Conservation (phyloP, 2,888 invertebrate genomes). For the Drosophila suboccidentalis region DNA sequence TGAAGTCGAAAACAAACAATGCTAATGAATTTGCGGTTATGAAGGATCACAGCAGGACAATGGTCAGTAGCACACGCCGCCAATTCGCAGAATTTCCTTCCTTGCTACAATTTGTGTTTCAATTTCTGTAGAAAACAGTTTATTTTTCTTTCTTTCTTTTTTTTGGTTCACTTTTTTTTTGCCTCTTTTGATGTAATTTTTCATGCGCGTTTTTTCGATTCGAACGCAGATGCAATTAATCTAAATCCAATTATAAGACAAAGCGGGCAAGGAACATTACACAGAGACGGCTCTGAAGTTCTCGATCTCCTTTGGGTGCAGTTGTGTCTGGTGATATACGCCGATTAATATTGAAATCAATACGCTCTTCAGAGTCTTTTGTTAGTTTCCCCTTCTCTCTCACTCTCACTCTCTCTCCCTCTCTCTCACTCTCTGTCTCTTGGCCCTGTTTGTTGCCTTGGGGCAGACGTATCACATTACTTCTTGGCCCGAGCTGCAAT, state of each 20-base stretch:
- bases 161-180: slow-evolving; percentile 20
- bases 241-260: slow-evolving; percentile 83
- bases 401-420: neutral
- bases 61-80: slow-evolving; percentile 68
- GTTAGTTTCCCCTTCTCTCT: slow-evolving; percentile 49
- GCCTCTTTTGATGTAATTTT: slow-evolving; percentile 67
- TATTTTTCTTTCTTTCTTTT: slow-evolving; percentile 18
- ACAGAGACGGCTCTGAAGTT: slow-evolving; percentile 29
- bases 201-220: slow-evolving; percentile 71
- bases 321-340: slow-evolving; percentile 57
- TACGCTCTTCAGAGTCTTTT: slow-evolving; percentile 66
- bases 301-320: neutral
- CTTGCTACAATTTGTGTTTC: slow-evolving; percentile 53
- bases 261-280: slow-evolving; percentile 68
- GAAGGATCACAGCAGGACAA: slow-evolving; percentile 61
- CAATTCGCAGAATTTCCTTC: slow-evolving; percentile 60
- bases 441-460: slow-evolving; percentile 25
- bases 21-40: slow-evolving; percentile 74
- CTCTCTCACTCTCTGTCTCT: neutral
- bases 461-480: slow-evolving; percentile 58
- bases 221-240: slow-evolving; percentile 78
- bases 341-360: slow-evolving; percentile 77
- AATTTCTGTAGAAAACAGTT: slow-evolving; percentile 62
- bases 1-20: slow-evolving; percentile 31
- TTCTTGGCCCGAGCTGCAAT: slow-evolving; percentile 31